Evolutionary conservation across 2,113 vertebrate species (phyloP), one percentile per base, ranked within the genome.

Genomic region (Polypterus senegalus): DNA sequence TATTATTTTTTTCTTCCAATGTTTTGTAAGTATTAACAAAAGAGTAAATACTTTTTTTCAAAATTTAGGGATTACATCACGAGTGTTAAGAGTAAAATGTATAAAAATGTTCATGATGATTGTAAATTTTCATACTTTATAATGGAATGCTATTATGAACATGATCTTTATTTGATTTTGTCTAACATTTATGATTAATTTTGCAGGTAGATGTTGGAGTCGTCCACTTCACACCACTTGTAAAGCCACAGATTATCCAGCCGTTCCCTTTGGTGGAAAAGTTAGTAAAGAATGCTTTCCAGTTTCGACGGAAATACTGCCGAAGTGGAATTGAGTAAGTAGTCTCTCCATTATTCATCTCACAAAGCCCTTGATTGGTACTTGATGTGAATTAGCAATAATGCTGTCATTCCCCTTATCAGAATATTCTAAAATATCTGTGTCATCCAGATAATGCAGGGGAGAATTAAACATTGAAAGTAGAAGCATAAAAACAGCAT

Each of bases 251-350:
- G 79, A 98, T 99, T 71, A 62, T 89, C 70, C 95, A 97, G 74
- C 93, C 96, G 0, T 99, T 98, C 70, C 66, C 82, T 67, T 75
- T 98, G 48, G 93, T 99, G 71, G 93, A 99, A 75, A 97, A 91
- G 74, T 77, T 99, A 8, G 88, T 98, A 62, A 83, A 7, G 74
- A 91, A 84, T 27, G 61, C 76, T 48, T 98, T 99, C 70, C 94
- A 97, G 62, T 97, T 94, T 72, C 84, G 93, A 69, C 85, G 93
- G 77, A 99, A 99, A 74, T 73, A 89, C 78, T 99, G 94, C 74
- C 69, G 82, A 65, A 89, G 79, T 3, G 92, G 95, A 69, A 53
- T 97, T 0, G 77, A 85, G 96, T 99, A 85, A 91, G 93, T 56
- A 55, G 9, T 9, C 61, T 65, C 43, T 55, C 11, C 47, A 49